Percentiles rank a stretch among this genome's conserved stretches.
Evolutionary conservation across 2,797 vertebrate genomes (phyloP).

Genomic region (Hipposideros larvatus): DNA sequence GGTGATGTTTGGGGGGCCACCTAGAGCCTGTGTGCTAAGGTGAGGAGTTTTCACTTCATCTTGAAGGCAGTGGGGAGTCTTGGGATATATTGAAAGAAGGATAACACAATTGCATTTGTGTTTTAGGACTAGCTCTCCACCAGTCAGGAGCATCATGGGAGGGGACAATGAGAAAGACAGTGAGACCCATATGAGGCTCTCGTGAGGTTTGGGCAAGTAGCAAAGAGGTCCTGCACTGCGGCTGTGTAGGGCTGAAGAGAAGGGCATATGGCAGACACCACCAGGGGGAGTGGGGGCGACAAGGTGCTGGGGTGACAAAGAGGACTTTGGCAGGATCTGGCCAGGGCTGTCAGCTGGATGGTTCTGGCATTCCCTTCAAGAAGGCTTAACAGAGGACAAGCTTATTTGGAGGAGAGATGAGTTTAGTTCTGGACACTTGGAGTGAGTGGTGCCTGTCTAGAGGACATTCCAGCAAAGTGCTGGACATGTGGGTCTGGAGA

Average conservation of each 20-base stretch:
- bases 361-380: accelerated
- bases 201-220: not conserved
- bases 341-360: accelerated
- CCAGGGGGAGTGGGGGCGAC: not conserved
- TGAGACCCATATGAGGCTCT: not conserved
- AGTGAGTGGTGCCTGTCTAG: not conserved
- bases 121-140: not conserved
- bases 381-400: not conserved
- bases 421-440: not conserved
- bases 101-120: accelerated
- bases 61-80: not conserved
- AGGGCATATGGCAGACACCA: not conserved
- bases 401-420: not conserved
- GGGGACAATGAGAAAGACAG: not conserved
- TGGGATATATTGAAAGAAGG: too few species aligned
- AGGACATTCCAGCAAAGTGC: accelerated
- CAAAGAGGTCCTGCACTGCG: not conserved
- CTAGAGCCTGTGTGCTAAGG: not conserved
- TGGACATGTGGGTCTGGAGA: not conserved
- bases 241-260: not conserved
- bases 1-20: not conserved
- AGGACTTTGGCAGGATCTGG: accelerated
- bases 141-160: accelerated
- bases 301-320: not conserved
- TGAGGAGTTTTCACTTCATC: not conserved